Percentiles rank a stretch among this genome's conserved stretches.
These are phyloP conservation scores for Podarcis raffonei DNA, from an alignment of 2,113 vertebrate genomes.

Conservation along the genomic window DNA sequence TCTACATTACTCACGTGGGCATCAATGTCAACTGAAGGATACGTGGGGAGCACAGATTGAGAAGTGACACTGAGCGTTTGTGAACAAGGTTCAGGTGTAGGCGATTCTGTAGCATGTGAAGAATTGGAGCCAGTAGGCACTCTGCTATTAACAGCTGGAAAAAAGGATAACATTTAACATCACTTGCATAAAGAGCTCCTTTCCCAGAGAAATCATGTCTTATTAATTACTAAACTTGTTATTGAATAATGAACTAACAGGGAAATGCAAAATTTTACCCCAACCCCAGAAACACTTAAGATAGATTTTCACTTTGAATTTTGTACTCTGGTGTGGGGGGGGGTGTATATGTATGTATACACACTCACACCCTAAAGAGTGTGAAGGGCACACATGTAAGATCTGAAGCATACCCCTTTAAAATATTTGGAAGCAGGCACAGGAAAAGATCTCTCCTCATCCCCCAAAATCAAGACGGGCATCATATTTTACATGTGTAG, in stretches of 20 bases:
- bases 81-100: constrained; percentile 82
- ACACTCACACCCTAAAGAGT: neutral
- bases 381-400: neutral
- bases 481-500: neutral
- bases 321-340: neutral
- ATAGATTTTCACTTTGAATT: neutral
- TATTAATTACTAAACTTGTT: neutral
- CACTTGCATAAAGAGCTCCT: neutral
- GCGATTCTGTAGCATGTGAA: constrained; percentile 84
- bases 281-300: neutral
- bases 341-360: neutral
- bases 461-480: neutral
- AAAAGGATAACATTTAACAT: constrained; percentile 46
- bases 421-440: neutral
- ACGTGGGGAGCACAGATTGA: constrained; percentile 88
- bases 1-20: constrained; percentile 87
- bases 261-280: neutral
- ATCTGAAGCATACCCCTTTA: neutral
- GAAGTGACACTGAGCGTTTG: constrained; percentile 84
- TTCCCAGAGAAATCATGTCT: neutral
- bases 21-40: constrained; percentile 96
- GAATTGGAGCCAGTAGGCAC: constrained; percentile 84
- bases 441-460: neutral
- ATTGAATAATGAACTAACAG: neutral
- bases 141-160: constrained; percentile 93